A percentile compares a stretch with the other conserved stretches of the same genome.
Conservation (phyloP, 2,113 vertebrate species). For the Semnornis frantzii region DNA sequence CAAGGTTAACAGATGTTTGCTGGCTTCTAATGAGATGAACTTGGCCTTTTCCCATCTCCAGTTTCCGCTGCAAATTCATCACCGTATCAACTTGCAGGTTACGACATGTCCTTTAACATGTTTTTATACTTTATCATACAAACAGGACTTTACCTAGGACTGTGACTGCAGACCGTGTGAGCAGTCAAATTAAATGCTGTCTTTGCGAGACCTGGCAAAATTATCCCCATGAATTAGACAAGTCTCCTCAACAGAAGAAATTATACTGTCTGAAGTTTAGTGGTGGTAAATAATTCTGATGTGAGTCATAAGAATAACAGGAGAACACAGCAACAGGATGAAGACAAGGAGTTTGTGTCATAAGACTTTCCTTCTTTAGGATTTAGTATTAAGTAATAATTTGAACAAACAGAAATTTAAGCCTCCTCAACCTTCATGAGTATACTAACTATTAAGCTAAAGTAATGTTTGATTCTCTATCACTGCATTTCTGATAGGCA, state of each 20-base stretch:
- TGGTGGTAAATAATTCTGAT: background rate
- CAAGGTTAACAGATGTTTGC: background rate
- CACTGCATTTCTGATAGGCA: background rate
- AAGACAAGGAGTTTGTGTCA: background rate
- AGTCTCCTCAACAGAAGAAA: background rate
- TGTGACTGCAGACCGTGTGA: background rate
- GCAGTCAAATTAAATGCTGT: background rate
- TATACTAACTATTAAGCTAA: background rate
- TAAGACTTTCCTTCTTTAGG: background rate
- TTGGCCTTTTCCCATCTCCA: background rate
- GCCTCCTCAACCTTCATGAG: background rate
- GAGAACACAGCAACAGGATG: background rate
- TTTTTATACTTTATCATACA: background rate
- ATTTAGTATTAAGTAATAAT: background rate
- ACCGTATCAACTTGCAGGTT: background rate
- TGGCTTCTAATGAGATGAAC: background rate
- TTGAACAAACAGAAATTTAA: background rate
- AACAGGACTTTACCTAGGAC: background rate
- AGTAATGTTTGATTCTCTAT: background rate
- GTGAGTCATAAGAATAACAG: background rate
- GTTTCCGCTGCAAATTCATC: background rate
- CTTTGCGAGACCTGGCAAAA: background rate
- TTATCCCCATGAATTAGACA: background rate
- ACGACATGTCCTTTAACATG: background rate
- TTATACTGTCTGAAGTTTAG: background rate